phyloP scores from a whole-genome alignment of 2,888 invertebrate species.

The Trypoxylon attenuatum region DNA sequence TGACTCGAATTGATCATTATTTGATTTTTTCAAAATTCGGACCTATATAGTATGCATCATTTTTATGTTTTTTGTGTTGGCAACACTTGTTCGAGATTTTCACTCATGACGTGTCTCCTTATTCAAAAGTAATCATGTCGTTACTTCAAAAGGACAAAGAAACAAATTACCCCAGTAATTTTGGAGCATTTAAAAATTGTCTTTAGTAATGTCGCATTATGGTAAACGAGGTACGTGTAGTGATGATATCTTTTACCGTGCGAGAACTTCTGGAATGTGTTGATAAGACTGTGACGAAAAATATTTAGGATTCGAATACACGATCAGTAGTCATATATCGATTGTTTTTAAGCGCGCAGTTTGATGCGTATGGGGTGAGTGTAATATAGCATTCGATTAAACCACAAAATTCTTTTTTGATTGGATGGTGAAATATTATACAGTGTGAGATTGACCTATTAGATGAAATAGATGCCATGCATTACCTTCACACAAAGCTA shows the following conservation, averaged over 20 bases:
- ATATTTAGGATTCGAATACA: constrained; percentile 1
- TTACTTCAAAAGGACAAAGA: too few relatives aligned
- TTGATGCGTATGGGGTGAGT: constrained; percentile 4
- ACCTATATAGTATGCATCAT: too few relatives aligned
- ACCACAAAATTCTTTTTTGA: neutral
- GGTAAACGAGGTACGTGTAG: neutral
- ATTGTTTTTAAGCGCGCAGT: too few relatives aligned
- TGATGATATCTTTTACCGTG: too few relatives aligned
- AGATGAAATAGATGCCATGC: neutral
- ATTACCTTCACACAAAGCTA: neutral
- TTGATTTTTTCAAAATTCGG: too few relatives aligned
- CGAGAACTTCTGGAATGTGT: neutral
- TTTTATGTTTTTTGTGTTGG: too few relatives aligned
- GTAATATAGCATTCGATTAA: constrained; percentile 8
- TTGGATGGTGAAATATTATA: neutral
- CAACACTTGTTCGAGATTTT: too few relatives aligned
- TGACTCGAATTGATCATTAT: too few relatives aligned
- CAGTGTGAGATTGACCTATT: neutral
- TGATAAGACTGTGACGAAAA: constrained; percentile 9
- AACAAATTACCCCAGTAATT: too few relatives aligned
- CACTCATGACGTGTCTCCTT: too few relatives aligned
- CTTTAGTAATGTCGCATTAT: constrained; percentile 22
- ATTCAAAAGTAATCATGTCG: too few relatives aligned
- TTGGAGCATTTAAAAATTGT: constrained; percentile 36
- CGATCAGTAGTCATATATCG: too few relatives aligned